phyloP scores from a whole-genome alignment of 2,888 invertebrate species.

The Drosophila niveifrons region DNA sequence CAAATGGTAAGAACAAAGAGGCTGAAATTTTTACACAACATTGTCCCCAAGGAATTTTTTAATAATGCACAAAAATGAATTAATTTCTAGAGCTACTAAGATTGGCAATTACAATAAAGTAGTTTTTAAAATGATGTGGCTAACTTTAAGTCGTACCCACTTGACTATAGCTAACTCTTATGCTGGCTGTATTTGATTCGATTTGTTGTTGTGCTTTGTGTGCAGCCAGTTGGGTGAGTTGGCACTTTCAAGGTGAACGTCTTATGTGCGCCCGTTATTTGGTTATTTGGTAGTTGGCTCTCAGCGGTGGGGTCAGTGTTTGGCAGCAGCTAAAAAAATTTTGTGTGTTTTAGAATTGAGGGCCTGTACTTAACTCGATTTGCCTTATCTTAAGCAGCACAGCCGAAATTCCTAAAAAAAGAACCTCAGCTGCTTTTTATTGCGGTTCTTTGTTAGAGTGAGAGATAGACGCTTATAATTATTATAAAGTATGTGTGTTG shows the following conservation, averaged over 20 bases:
- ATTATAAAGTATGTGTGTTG: conserved; percentile 4
- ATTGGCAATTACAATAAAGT: too few relatives aligned
- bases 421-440: conserved; percentile 36
- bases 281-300: conserved; percentile 2
- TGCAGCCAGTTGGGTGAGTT: conserved; percentile 2
- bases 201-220: not conserved
- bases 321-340: not conserved
- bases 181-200: too few relatives aligned
- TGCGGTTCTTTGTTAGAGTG: conserved; percentile 47
- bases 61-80: too few relatives aligned
- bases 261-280: not conserved
- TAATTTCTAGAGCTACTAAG: too few relatives aligned
- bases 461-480: conserved; percentile 7
- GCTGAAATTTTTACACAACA: not conserved
- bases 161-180: not conserved
- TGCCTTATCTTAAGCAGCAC: conserved; percentile 34
- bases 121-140: not conserved
- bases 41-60: too few relatives aligned
- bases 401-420: conserved; percentile 19
- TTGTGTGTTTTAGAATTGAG: conserved; percentile 1
- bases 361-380: conserved; percentile 20
- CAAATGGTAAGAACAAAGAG: not conserved
- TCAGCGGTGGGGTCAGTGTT: conserved; percentile 18
- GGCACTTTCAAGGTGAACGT: conserved; percentile 1
- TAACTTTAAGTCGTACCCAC: not conserved